phyloP scores from a whole-genome alignment of 2,888 invertebrate genomes.

The Tyria jacobaeae region DNA sequence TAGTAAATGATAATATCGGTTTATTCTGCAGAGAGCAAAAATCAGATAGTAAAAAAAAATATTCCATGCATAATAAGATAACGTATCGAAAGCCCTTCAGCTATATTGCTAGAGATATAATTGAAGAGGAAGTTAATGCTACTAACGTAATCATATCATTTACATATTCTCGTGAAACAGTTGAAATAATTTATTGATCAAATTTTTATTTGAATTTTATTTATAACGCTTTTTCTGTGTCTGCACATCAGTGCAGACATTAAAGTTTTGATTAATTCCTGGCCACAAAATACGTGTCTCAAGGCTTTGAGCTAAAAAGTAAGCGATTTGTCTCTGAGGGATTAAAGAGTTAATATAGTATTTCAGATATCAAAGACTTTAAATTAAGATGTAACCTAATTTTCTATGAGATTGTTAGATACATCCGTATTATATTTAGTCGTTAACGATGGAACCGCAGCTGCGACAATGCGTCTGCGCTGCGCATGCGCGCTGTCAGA shows the following conservation, averaged over 20 bases:
- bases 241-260: neutral
- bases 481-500: slow-evolving; percentile 63
- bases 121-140: too few relatives aligned
- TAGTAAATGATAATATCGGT: too few relatives aligned
- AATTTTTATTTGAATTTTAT: too few relatives aligned
- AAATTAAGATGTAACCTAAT: slow-evolving; percentile 44
- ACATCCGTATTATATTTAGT: slow-evolving; percentile 56
- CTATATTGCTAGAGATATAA: too few relatives aligned
- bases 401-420: slow-evolving; percentile 45
- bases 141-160: too few relatives aligned
- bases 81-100: too few relatives aligned
- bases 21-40: too few relatives aligned
- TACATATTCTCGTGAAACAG: too few relatives aligned
- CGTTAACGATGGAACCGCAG: slow-evolving; percentile 59
- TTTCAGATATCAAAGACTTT: slow-evolving; percentile 31
- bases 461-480: slow-evolving; percentile 72
- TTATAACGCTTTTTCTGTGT: neutral
- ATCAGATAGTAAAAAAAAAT: too few relatives aligned
- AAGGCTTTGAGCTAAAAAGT: slow-evolving; percentile 18
- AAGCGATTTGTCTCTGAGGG: slow-evolving; percentile 29
- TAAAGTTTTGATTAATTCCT: too few relatives aligned
- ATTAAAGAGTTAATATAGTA: slow-evolving; percentile 20
- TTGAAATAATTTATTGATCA: too few relatives aligned
- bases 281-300: slow-evolving; percentile 35
- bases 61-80: too few relatives aligned